Percentiles rank a stretch among this genome's conserved stretches.
Conservation (phyloP, 2,888 invertebrate genomes). For the Schrankia costaestrigalis region DNA sequence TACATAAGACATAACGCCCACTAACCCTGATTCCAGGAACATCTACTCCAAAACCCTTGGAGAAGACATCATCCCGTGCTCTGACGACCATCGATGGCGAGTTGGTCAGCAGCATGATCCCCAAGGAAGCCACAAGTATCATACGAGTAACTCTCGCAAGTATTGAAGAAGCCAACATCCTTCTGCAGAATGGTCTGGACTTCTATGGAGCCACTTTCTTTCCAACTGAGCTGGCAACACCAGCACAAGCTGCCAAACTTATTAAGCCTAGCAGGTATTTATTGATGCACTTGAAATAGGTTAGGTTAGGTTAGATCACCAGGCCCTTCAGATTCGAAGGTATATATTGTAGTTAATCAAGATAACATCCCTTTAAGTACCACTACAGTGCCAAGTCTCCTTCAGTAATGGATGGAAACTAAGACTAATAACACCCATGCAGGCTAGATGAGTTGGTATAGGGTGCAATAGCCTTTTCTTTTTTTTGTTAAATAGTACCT, state of each 20-base stretch:
- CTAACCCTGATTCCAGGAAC: conserved; percentile 46
- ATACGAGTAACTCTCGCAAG: conserved; percentile 88
- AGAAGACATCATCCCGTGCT: conserved; percentile 62
- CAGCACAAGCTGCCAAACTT: conserved; percentile 82
- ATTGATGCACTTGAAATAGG: background rate
- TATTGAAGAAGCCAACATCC: conserved; percentile 87
- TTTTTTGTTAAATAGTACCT: too few species aligned
- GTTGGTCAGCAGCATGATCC: conserved; percentile 73
- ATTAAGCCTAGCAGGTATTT: conserved; percentile 74
- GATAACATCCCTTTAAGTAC: too few species aligned
- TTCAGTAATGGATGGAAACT: too few species aligned
- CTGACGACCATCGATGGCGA: conserved; percentile 71
- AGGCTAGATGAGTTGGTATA: too few species aligned
- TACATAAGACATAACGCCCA: background rate
- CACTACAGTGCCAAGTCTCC: too few species aligned
- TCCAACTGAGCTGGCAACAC: conserved; percentile 88
- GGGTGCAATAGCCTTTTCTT: too few species aligned
- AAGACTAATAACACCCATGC: too few species aligned
- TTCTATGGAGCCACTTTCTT: conserved; percentile 94
- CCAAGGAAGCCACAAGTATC: conserved; percentile 83
- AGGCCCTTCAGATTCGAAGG: too few species aligned
- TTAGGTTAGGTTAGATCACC: too few species aligned
- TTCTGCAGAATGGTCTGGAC: conserved; percentile 91
- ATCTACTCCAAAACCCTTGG: conserved; percentile 66
- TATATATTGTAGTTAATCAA: too few species aligned